Evolutionary conservation across 2,113 vertebrate genomes (phyloP).

Genomic region (Trinectes maculatus): DNA sequence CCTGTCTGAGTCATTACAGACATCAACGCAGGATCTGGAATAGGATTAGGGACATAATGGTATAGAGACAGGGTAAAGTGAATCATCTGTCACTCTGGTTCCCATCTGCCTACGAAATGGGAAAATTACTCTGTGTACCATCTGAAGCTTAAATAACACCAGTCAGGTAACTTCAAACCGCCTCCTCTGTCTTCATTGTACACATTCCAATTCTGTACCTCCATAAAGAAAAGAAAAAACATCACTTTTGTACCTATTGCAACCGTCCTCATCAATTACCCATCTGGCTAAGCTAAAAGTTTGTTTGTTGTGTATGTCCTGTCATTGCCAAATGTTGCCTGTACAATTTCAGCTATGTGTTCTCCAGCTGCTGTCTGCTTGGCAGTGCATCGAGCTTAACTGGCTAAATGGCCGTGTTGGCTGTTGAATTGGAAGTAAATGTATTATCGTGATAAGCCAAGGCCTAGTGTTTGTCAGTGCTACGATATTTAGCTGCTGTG

Average conservation of each 20-base stretch:
- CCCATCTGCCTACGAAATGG: conserved; percentile 59
- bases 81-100: conserved; percentile 61
- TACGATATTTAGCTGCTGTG: conserved; percentile 33
- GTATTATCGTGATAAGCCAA: conserved; percentile 47
- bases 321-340: conserved; percentile 61
- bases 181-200: conserved; percentile 22
- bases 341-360: conserved; percentile 49
- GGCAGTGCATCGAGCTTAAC: conserved; percentile 54
- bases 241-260: conserved; percentile 34
- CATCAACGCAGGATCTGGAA: conserved; percentile 40
- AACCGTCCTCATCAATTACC: conserved; percentile 52
- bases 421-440: conserved; percentile 57
- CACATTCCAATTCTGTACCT: conserved; percentile 22
- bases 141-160: conserved; percentile 47
- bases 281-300: conserved; percentile 54
- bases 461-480: conserved; percentile 28
- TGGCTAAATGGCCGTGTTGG: conserved; percentile 46
- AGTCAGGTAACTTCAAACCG: conserved; percentile 15
- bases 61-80: conserved; percentile 44
- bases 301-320: conserved; percentile 51
- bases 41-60: conserved; percentile 42
- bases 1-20: conserved; percentile 38
- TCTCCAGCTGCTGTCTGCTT: conserved; percentile 67
- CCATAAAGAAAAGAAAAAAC: conserved; percentile 21
- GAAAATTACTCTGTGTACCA: conserved; percentile 40